Percentiles rank a stretch among this genome's conserved stretches.
Evolutionary conservation across 2,113 vertebrate species (phyloP).

Genomic region (Hyperoodon ampullatus): DNA sequence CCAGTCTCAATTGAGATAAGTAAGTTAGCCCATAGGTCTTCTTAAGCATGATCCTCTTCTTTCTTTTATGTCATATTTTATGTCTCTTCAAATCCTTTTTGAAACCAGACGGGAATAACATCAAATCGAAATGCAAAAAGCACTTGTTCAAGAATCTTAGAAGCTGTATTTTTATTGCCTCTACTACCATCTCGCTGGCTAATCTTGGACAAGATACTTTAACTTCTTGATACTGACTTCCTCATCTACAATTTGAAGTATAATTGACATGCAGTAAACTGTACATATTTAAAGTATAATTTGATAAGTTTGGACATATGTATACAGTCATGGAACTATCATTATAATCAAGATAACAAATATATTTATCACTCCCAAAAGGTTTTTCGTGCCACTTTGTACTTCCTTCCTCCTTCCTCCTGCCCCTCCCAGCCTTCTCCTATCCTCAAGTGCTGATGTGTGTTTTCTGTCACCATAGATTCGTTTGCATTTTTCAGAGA

Average conservation of each 20-base stretch:
- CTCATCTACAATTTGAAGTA: not conserved
- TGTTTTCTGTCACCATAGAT: not conserved
- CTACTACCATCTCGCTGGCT: not conserved
- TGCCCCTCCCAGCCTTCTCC: not conserved
- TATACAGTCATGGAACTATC: not conserved
- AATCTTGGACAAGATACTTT: not conserved
- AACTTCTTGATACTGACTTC: not conserved
- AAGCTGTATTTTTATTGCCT: not conserved
- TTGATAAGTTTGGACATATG: not conserved
- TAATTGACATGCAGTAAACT: not conserved
- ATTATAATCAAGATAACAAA: not conserved
- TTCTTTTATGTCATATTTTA: not conserved
- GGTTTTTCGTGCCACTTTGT: not conserved
- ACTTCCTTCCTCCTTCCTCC: not conserved
- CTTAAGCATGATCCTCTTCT: not conserved
- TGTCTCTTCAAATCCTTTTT: not conserved
- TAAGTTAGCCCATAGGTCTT: not conserved
- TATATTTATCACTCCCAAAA: not conserved
- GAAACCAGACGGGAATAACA: not conserved
- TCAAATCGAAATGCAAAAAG: not conserved
- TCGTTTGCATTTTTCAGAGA: constrained; percentile 25
- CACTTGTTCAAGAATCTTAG: not conserved
- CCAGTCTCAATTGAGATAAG: not conserved
- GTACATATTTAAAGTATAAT: not conserved
- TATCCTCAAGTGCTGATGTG: not conserved